Conservation (phyloP, 2,888 invertebrate species). For the Masnerella sp. region DNA sequence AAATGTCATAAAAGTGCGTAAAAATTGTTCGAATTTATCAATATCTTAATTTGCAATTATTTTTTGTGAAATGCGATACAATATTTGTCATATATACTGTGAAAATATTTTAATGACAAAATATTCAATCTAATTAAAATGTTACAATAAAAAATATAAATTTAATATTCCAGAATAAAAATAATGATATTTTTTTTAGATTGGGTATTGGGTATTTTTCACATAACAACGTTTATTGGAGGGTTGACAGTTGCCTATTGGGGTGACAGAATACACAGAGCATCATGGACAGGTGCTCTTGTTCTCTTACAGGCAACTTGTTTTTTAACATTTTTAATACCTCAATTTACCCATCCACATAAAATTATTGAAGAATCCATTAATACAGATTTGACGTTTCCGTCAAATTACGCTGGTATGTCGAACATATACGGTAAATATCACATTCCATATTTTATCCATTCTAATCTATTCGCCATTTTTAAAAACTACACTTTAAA, state of each 20-base stretch:
- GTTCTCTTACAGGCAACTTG: constrained; percentile 80
- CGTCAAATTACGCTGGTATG: constrained; percentile 71
- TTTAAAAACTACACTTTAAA: no score
- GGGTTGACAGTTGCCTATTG: constrained; percentile 80
- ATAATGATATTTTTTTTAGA: constrained; percentile 76
- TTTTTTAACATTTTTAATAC: constrained; percentile 79
- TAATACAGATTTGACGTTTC: constrained; percentile 64
- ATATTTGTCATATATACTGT: no score
- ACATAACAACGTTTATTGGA: constrained; percentile 79
- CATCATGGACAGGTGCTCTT: constrained; percentile 81
- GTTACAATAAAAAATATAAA: neutral
- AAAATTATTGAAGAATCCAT: constrained; percentile 66
- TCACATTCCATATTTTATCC: no score
- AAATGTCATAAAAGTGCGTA: no score
- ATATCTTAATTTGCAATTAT: no score
- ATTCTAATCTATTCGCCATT: no score
- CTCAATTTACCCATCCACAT: constrained; percentile 78
- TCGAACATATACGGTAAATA: constrained; percentile 9
- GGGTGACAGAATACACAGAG: constrained; percentile 81
- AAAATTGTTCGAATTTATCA: no score
- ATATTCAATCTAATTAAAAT: no score
- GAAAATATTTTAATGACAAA: no score
- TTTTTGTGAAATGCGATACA: no score
- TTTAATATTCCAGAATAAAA: constrained; percentile 1
- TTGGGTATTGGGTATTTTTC: constrained; percentile 80